phyloP scores from a whole-genome alignment of 2,888 invertebrate genomes.

The Dicranocentrus wangi region DNA sequence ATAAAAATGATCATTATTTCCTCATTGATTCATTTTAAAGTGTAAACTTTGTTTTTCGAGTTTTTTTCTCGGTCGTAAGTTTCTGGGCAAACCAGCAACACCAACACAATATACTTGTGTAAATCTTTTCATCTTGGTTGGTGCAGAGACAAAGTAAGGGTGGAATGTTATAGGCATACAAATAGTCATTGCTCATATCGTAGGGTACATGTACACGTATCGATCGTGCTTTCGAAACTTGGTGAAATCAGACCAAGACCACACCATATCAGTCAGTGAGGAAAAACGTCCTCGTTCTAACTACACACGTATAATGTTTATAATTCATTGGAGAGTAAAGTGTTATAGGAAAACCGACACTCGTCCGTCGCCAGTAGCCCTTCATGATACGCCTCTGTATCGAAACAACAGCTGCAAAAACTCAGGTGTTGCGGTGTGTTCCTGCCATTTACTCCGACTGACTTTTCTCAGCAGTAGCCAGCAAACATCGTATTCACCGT shows the following conservation, averaged over 20 bases:
- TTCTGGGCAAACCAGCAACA: no score
- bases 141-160: no score
- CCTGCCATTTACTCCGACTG: not conserved
- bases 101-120: no score
- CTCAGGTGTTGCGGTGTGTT: conserved; percentile 48
- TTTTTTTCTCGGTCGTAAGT: no score
- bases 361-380: conserved; percentile 32
- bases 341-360: conserved; percentile 42
- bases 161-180: no score
- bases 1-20: no score
- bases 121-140: no score
- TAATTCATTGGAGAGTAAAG: not conserved
- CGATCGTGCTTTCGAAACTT: conserved; percentile 11
- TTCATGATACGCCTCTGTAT: not conserved
- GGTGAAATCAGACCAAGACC: not conserved
- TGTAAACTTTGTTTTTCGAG: no score
- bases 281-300: not conserved
- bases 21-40: no score
- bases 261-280: not conserved
- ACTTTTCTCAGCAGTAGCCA: no score
- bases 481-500: conserved; percentile 3
- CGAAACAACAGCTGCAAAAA: conserved; percentile 58
- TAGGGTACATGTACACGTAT: not conserved
- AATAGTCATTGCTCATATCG: no score
- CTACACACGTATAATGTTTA: not conserved